Base-by-base conservation (phyloP, 2,888 invertebrate species). In the Deroplatys truncata region DNA sequence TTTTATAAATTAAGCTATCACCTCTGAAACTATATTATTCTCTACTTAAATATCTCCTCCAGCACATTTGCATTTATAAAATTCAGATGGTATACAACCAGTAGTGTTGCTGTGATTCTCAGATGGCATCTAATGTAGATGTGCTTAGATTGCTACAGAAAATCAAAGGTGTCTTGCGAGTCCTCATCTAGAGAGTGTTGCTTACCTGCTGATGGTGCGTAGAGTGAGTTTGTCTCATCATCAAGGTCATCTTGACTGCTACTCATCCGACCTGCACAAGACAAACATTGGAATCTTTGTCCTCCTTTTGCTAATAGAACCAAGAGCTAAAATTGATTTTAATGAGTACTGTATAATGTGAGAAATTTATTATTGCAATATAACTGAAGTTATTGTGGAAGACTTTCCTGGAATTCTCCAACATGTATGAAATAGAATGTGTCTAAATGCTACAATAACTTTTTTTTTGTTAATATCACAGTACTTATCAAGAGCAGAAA, bases 231-330 rank as follows among this genome's bases (percentile, higher is more conserved):
- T 92, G 96, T 95, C 92, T 97, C 97, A 91, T 96, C 96, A 92
- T 97, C 98, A 92, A 98, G 95, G 94, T 98, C 98, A 93, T 98
- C 98, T 92, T 97, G 97, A 92, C 98, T 98, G 92, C 95, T 96
- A 94, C 96, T 97, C 94, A 97, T 96, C 91, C 97, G 97, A 92
- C 96, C 97, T 97, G 93, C 85, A 35, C 87, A 87, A 87, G n/a
- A 82, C 35, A 87, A 86, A 25, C 56, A 86, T 25, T 72, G 16
- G 2, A 20, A 25, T 72, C 56, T 25, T 20, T 25, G 56, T 20
- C 13, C 43, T 13, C 13, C 13, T 13, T 13, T 31, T 31, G 5
- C 31, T 31, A 31, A 31, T 2, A 35, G 9, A 35, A 35, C 7
- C 9, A 9, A 35, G 35, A 35, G 5, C 35, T 35, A 9, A 9